Conservation (phyloP, 2,888 invertebrate genomes). For the Stictocephala bisonia region DNA sequence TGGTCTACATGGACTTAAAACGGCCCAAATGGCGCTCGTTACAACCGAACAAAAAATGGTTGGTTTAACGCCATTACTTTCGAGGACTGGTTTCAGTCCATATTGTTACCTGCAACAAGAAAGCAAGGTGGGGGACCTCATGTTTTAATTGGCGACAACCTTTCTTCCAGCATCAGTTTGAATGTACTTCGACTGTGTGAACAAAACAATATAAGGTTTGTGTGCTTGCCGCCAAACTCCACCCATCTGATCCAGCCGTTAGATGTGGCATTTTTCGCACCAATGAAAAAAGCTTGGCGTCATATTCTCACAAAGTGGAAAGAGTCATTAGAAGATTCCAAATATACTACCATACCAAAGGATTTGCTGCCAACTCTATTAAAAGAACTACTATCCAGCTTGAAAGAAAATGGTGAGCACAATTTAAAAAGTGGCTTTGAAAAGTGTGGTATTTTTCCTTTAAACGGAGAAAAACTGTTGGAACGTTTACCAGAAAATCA, state of each 20-base stretch:
- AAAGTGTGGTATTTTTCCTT: slow-evolving; percentile 45
- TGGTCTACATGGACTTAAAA: too few species aligned
- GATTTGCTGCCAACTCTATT: slow-evolving; percentile 47
- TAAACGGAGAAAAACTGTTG: slow-evolving; percentile 43
- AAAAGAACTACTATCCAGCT: slow-evolving; percentile 35
- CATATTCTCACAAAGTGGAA: slow-evolving; percentile 53
- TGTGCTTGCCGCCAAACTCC: slow-evolving; percentile 60
- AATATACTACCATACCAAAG: slow-evolving; percentile 47
- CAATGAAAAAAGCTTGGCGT: slow-evolving; percentile 58
- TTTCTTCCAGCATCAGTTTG: slow-evolving; percentile 57
- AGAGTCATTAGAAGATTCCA: slow-evolving; percentile 38
- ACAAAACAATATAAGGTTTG: slow-evolving; percentile 60
- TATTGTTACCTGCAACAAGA: slow-evolving; percentile 55
- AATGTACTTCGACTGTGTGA: slow-evolving; percentile 59
- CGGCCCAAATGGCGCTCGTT: slow-evolving; percentile 61
- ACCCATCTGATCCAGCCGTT: slow-evolving; percentile 57
- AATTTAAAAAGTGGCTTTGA: slow-evolving; percentile 46
- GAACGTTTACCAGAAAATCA: slow-evolving; percentile 47
- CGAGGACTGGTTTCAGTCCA: slow-evolving; percentile 61
- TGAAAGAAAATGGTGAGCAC: slow-evolving; percentile 31
- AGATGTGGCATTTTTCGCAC: slow-evolving; percentile 58
- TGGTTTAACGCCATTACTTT: too few species aligned
- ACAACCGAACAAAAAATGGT: too few species aligned
- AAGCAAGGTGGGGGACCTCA: slow-evolving; percentile 55
- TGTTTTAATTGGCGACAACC: slow-evolving; percentile 62